These are phyloP conservation scores for Phycodurus eques DNA, from an alignment of 2,113 vertebrate species.

Conservation along the genomic window DNA sequence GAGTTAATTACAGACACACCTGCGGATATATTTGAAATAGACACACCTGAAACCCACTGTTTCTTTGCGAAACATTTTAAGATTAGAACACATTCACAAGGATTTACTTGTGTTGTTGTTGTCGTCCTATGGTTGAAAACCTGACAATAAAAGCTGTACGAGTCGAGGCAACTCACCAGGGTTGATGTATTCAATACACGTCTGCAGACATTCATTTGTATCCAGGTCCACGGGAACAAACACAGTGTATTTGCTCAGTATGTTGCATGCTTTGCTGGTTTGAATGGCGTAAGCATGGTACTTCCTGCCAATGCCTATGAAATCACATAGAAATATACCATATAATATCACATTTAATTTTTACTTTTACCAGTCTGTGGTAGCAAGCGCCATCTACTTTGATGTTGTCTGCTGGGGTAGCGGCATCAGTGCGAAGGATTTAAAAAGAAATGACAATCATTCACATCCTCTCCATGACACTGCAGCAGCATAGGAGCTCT, in stretches of 20 bases:
- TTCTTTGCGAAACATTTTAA: too few species aligned
- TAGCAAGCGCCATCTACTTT: neutral
- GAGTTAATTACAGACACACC: too few species aligned
- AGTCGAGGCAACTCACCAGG: slow-evolving; percentile 68
- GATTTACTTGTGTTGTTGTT: too few species aligned
- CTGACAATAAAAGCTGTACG: neutral
- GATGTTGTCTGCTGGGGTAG: neutral
- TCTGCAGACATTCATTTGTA: slow-evolving; percentile 83
- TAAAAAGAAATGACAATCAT: too few species aligned
- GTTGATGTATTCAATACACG: slow-evolving; percentile 76
- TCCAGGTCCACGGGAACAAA: slow-evolving; percentile 87
- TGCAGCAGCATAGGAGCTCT: too few species aligned
- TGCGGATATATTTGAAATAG: too few species aligned
- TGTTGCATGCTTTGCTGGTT: slow-evolving; percentile 89
- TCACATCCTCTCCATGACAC: too few species aligned
- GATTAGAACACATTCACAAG: too few species aligned
- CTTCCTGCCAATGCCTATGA: slow-evolving; percentile 79
- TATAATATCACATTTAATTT: neutral
- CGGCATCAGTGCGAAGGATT: too few species aligned
- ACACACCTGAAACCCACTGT: too few species aligned
- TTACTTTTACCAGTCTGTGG: neutral
- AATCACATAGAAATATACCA: neutral
- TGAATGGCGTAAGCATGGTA: slow-evolving; percentile 86
- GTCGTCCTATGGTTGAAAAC: too few species aligned
- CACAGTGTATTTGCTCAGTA: slow-evolving; percentile 90